phyloP scores from a whole-genome alignment of 2,888 invertebrate genomes.

The Alloscopus bannaensis region DNA sequence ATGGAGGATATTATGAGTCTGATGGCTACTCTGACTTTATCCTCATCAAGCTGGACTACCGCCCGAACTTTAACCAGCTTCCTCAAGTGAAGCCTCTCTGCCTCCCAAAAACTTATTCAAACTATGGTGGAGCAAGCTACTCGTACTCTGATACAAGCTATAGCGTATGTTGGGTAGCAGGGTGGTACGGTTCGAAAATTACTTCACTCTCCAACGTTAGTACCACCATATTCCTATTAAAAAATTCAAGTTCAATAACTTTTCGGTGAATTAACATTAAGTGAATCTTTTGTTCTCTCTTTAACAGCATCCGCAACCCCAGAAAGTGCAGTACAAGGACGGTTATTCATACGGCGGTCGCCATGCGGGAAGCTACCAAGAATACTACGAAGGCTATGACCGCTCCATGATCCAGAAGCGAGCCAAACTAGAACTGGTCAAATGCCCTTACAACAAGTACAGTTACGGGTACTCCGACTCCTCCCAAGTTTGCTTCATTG shows the following conservation, averaged over 20 bases:
- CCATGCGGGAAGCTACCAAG: constrained; percentile 7
- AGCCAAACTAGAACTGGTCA: constrained; percentile 68
- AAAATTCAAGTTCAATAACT: no score
- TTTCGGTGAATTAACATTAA: no score
- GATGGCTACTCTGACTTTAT: constrained; percentile 2
- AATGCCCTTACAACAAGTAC: constrained; percentile 57
- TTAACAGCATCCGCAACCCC: constrained; percentile 27
- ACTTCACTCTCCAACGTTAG: constrained; percentile 65
- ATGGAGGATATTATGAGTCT: constrained; percentile 17
- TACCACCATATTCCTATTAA: no score
- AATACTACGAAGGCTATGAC: constrained; percentile 60
- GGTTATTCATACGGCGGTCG: background rate
- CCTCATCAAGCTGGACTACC: constrained; percentile 13
- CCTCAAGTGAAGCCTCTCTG: constrained; percentile 41
- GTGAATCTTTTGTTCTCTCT: constrained; percentile 11
- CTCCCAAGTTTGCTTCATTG: constrained; percentile 63
- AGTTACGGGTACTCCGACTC: constrained; percentile 21
- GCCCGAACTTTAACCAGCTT: constrained; percentile 10
- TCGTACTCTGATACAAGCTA: constrained; percentile 34
- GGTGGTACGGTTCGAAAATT: constrained; percentile 68
- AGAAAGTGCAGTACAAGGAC: constrained; percentile 21
- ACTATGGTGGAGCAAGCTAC: constrained; percentile 35
- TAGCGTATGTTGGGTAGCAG: constrained; percentile 68
- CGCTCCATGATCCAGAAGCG: constrained; percentile 63
- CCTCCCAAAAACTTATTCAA: constrained; percentile 19